Base-by-base conservation (phyloP, 2,797 vertebrate species). In the Clarias laeviceps region DNA sequence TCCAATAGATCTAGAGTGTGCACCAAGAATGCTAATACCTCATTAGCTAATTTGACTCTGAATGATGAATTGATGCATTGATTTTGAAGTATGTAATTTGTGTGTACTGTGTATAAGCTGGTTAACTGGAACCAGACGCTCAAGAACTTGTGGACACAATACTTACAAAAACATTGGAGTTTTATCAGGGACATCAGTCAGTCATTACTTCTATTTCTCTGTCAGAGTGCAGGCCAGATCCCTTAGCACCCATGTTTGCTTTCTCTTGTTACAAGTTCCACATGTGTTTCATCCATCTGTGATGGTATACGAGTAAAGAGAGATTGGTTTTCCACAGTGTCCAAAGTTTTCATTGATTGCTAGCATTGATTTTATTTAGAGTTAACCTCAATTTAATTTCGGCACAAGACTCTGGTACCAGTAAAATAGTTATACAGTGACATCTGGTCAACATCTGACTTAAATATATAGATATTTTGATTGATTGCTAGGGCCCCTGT, bases 191-290 rank as follows among this genome's bases (percentile, higher is more conserved):
- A 34, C 70, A 88, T 82, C 86, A 91, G 89, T 92, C 92, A 92
- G 86, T 94, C 90, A 37, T 87, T 88, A 89, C 90, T 88, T 74
- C 32, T 85, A 74, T 83, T 61, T 89, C 87, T 84, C 89, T 91
- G 90, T 40, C 90, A 89, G 87, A 81, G 56, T 5, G 32, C 15
- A 90, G 87, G 90, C 87, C 76, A 91, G 90, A 92, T 92, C 88
- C 89, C 88, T 69, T 87, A 88, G 89, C 88, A 84, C 89, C 83
- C 64, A 12, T 91, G 90, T 92, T 92, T 92, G 87, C 89, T 92
- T 93, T 91, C 79, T 84, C 84, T 86, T 37, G 37, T 61, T 88
- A 64, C 78, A 74, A 80, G 89, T 89, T 90, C 83, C 82, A 89
- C 72, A 87, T 88, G 86, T 14, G 72, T 84, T 90, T 90, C 82